Conservation (phyloP, 2,113 vertebrate genomes). For the Lanius ludovicianus region DNA sequence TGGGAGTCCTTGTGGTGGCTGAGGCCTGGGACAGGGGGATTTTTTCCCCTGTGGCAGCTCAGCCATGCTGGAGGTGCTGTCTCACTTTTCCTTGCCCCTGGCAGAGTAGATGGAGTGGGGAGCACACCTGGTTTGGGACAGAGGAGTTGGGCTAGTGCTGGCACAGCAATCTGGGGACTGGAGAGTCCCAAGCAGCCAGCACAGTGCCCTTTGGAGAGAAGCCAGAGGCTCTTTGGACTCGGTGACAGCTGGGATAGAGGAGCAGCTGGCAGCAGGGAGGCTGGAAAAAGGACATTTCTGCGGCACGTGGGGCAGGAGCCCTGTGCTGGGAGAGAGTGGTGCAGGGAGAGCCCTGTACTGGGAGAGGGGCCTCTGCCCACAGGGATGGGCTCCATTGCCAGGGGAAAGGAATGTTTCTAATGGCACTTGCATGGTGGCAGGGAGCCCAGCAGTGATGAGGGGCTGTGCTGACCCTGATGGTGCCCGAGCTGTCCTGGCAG, state of each 20-base stretch:
- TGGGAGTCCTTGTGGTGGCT: rapidly evolving
- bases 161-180: not conserved
- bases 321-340: not conserved
- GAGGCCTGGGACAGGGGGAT: not conserved
- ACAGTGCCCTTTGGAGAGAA: not conserved
- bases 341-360: not conserved
- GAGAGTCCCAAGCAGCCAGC: not conserved
- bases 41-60: not conserved
- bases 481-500: not conserved
- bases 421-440: not conserved
- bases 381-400: not conserved
- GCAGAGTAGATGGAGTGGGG: not conserved
- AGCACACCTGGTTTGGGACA: rapidly evolving
- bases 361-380: not conserved
- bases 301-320: not conserved
- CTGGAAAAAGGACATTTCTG: not conserved
- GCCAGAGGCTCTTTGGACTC: not conserved
- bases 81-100: rapidly evolving
- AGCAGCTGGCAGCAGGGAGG: not conserved
- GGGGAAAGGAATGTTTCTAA: not conserved
- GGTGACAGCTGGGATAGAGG: not conserved
- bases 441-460: not conserved
- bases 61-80: not conserved
- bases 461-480: not conserved
- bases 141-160: rapidly evolving